Conservation (phyloP, 2,888 invertebrate genomes). For the Mimas tiliae region DNA sequence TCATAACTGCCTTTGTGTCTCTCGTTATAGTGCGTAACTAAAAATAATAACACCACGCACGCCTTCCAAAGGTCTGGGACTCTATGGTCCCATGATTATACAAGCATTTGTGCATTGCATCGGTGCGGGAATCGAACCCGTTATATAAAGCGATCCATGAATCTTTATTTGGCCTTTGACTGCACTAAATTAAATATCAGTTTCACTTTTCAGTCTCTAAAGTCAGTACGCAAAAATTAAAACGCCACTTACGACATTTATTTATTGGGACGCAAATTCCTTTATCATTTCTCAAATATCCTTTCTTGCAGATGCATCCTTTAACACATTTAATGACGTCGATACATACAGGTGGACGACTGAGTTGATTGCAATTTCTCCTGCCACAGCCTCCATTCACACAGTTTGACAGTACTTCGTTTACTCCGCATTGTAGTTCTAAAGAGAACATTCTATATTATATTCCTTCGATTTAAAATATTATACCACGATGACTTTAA, state of each 20-base stretch:
- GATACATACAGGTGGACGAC: constrained; percentile 1
- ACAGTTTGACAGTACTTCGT: constrained; percentile 26
- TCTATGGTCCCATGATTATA: neutral
- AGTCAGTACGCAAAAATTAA: neutral
- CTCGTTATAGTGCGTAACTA: no score
- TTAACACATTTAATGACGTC: constrained; percentile 21
- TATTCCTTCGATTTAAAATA: neutral
- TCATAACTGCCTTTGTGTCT: no score
- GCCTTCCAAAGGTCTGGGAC: no score
- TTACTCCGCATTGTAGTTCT: constrained; percentile 32
- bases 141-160: no score
- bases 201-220: no score
- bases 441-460: neutral
- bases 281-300: constrained; percentile 18
- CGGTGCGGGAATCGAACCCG: neutral
- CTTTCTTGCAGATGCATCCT: constrained; percentile 29
- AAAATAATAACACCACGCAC: no score
- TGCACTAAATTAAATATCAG: no score
- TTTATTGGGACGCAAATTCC: constrained; percentile 24
- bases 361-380: constrained; percentile 24
- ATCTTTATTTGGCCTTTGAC: no score
- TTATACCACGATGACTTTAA: neutral
- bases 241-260: constrained; percentile 20
- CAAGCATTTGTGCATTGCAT: neutral
- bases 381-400: constrained; percentile 21